phyloP scores from a whole-genome alignment of 2,888 invertebrate genomes.

The Sarcophaga caerulescens region DNA sequence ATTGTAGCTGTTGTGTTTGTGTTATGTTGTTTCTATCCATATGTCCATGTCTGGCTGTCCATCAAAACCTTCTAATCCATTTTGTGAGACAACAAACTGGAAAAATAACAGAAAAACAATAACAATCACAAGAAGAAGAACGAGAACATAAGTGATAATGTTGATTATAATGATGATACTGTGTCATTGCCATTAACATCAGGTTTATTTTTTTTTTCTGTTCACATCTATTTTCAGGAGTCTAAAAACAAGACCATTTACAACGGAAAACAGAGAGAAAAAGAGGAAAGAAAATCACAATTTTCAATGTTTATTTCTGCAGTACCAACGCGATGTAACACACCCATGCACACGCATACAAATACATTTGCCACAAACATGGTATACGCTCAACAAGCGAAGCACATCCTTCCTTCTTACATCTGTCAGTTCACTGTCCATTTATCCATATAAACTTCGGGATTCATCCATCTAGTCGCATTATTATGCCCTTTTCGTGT shows the following conservation, averaged over 20 bases:
- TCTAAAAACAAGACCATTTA: background rate
- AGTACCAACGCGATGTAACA: background rate
- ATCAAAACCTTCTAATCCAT: background rate
- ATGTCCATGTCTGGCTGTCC: constrained; percentile 24
- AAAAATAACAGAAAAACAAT: too few species aligned
- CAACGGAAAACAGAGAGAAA: background rate
- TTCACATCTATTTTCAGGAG: background rate
- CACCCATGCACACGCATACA: background rate
- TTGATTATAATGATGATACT: constrained; percentile 56
- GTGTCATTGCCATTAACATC: constrained; percentile 54
- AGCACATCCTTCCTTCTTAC: constrained; percentile 46
- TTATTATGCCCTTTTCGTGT: constrained; percentile 47
- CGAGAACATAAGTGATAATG: constrained; percentile 54
- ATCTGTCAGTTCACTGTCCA: constrained; percentile 58
- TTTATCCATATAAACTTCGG: constrained; percentile 60
- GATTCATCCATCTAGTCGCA: constrained; percentile 61
- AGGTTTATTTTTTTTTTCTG: constrained; percentile 1
- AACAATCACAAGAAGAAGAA: background rate
- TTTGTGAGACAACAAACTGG: too few species aligned
- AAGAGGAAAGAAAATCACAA: constrained; percentile 50
- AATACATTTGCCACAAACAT: too few species aligned
- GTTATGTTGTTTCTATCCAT: constrained; percentile 6
- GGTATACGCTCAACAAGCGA: background rate
- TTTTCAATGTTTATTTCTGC: constrained; percentile 16
- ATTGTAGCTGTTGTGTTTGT: background rate